Evolutionary conservation across 2,113 vertebrate species (phyloP).

Genomic region (Anarhynchus alexandrinus): DNA sequence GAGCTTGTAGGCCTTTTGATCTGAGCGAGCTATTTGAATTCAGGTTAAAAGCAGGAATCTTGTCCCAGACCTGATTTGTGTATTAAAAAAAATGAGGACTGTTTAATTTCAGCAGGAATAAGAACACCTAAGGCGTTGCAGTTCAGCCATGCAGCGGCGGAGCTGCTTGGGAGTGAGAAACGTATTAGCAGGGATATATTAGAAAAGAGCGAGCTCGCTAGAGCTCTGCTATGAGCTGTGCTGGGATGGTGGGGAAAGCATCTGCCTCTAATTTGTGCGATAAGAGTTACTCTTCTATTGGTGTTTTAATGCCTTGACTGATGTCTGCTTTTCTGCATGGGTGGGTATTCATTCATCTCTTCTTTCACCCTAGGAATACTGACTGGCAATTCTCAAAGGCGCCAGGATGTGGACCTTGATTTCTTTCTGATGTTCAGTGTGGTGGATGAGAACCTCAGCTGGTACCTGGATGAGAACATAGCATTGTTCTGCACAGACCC

Average conservation of each 20-base stretch:
- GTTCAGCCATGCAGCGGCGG: neutral
- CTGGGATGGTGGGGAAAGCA: neutral
- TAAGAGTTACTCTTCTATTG: neutral
- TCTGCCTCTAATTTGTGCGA: neutral
- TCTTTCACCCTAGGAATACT: constrained; percentile 57
- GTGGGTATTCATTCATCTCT: neutral
- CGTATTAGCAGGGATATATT: fast-evolving
- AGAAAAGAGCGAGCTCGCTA: neutral
- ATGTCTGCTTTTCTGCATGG: neutral
- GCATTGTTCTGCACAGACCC: constrained; percentile 69
- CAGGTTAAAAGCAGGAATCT: neutral
- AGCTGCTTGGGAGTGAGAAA: neutral
- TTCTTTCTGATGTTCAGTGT: constrained; percentile 80
- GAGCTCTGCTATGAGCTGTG: neutral
- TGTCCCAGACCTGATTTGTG: neutral
- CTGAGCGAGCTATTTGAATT: neutral
- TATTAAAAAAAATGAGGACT: neutral
- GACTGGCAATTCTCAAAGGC: constrained; percentile 58
- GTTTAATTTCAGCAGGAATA: neutral
- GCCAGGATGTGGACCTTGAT: constrained; percentile 70
- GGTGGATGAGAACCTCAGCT: constrained; percentile 80
- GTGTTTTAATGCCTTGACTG: neutral
- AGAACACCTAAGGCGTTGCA: neutral
- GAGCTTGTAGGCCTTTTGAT: neutral
- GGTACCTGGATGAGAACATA: constrained; percentile 77